Percentiles rank a stretch among this genome's conserved stretches.
phyloP scores from a whole-genome alignment of 2,888 invertebrate species.

The Amphipoea lucens region DNA sequence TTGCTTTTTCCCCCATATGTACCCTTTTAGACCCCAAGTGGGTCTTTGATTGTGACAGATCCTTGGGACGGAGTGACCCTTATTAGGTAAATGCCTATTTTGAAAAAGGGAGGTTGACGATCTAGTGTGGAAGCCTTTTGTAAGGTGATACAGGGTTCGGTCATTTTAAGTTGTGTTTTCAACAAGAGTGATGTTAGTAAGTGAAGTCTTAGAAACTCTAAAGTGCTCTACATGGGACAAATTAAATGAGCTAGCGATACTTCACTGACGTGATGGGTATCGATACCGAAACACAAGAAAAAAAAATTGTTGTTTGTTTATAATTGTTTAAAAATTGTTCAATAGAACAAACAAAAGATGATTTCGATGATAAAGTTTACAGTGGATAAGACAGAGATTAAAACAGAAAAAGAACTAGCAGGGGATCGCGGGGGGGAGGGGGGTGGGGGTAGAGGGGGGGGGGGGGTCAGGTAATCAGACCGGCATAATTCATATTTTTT shows the following conservation, averaged over 20 bases:
- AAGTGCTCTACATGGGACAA: conserved; percentile 12
- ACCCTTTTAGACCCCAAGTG: conserved; percentile 74
- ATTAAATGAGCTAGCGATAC: background rate
- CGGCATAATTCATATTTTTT: too few relatives aligned
- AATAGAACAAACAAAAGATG: too few relatives aligned
- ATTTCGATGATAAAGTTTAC: too few relatives aligned
- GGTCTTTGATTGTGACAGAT: conserved; percentile 76
- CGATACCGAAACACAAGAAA: too few relatives aligned
- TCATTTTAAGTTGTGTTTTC: conserved; percentile 28
- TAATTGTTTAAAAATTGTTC: too few relatives aligned
- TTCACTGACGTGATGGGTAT: background rate
- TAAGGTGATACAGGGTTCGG: conserved; percentile 32
- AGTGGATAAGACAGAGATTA: too few relatives aligned
- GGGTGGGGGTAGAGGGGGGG: too few relatives aligned
- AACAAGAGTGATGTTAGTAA: conserved; percentile 2
- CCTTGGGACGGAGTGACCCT: conserved; percentile 58
- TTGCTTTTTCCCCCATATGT: conserved; percentile 68
- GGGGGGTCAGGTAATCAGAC: too few relatives aligned
- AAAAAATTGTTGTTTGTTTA: too few relatives aligned
- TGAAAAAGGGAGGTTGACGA: conserved; percentile 19
- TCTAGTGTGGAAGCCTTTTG: conserved; percentile 41
- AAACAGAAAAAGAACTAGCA: too few relatives aligned
- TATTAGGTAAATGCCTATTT: conserved; percentile 53
- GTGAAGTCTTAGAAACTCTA: conserved; percentile 20
- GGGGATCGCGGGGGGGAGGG: too few relatives aligned